Percentiles rank a stretch among this genome's conserved stretches.
Evolutionary conservation across 2,797 vertebrate genomes (phyloP).

Genomic region (Tragelaphus eurycerus): DNA sequence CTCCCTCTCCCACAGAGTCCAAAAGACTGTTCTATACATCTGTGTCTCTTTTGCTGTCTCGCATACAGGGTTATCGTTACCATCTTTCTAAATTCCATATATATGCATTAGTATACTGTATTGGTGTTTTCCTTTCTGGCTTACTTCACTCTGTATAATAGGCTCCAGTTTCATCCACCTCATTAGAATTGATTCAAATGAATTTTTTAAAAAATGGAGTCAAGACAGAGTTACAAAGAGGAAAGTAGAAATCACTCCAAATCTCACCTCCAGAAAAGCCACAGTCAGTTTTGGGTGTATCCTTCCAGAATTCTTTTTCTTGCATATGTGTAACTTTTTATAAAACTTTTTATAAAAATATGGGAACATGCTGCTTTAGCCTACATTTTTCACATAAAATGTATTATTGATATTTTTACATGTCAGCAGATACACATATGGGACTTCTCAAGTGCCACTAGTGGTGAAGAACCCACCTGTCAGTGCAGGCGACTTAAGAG

Average conservation of each 20-base stretch:
- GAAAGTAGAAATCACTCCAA: neutral
- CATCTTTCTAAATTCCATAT: too few relatives aligned
- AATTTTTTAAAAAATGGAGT: neutral
- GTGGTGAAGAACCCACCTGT: neutral
- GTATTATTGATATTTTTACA: slow-evolving; percentile 12
- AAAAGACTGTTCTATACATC: too few relatives aligned
- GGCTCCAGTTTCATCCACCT: too few relatives aligned
- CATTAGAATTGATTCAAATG: too few relatives aligned
- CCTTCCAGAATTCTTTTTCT: neutral
- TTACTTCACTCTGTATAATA: too few relatives aligned
- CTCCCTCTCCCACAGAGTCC: too few relatives aligned
- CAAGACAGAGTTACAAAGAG: neutral
- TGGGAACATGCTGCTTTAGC: neutral
- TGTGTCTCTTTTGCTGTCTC: too few relatives aligned
- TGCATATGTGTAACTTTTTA: neutral
- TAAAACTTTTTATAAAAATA: neutral
- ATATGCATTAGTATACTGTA: too few relatives aligned
- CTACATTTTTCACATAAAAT: neutral
- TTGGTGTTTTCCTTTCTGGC: too few relatives aligned
- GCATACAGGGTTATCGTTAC: too few relatives aligned
- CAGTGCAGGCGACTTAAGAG: neutral
- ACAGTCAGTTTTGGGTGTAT: neutral
- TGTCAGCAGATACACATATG: neutral
- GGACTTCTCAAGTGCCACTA: neutral
- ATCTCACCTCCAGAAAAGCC: neutral